Evolutionary conservation across 2,113 vertebrate genomes (phyloP).

Genomic region (Scomber scombrus): DNA sequence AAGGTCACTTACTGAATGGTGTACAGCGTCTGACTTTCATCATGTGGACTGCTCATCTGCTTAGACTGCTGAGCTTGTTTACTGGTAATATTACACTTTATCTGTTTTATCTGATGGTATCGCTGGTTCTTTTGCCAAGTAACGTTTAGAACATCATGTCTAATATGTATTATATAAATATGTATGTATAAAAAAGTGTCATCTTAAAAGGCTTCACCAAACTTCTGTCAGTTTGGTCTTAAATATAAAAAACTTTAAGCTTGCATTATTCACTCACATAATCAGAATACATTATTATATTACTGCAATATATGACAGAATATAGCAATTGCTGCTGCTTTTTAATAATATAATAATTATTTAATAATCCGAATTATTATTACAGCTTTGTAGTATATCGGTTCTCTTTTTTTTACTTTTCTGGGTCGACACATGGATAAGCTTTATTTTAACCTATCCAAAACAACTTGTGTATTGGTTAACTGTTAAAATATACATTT

Average conservation of each 20-base stretch:
- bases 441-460: no score
- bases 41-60: conserved; percentile 39
- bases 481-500: no score
- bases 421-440: no score
- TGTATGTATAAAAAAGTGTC: not conserved
- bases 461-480: no score
- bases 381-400: not conserved
- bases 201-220: not conserved
- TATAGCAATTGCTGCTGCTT: no score
- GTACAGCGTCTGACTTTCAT: not conserved
- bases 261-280: not conserved
- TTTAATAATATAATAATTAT: no score
- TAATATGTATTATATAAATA: no score
- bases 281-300: no score
- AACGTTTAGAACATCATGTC: not conserved
- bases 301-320: no score
- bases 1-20: not conserved
- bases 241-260: not conserved
- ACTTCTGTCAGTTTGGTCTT: not conserved
- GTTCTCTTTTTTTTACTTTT: no score
- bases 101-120: not conserved
- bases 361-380: not conserved
- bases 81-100: conserved; percentile 24
- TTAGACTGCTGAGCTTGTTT: conserved; percentile 22
- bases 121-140: not conserved